Base-by-base conservation (phyloP, 2,797 vertebrate genomes). In the Austrolebias charrua region DNA sequence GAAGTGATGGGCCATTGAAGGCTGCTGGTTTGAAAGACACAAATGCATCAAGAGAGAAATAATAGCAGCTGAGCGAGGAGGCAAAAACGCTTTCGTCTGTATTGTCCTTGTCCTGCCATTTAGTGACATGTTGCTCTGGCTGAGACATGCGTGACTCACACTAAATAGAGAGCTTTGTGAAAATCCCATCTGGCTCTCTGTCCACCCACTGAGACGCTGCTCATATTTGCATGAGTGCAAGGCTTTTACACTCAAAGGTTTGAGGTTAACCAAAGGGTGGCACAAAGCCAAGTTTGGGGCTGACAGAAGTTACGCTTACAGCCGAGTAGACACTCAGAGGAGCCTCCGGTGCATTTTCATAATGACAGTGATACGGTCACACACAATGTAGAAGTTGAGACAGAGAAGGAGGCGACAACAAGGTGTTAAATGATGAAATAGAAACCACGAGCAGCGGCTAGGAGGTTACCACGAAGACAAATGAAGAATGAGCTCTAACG, bases 81-180 rank as follows among this genome's bases (percentile, higher is more conserved):
- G 57, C 75, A 69, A 59, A 80, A 67, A 65, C 56, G 48, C 60
- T 76, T 54, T 18, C 56, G 49, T 47, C 64, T 71, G 58, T 50
- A 31, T 67, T 68, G 69, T 79, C 77, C 67, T 72, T 71, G 66
- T 73, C 56, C 79, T 69, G 66, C 73, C 67, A 60, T 63, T 71
- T 54, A 42, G 60, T 57, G 68, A 75, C 59, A 50, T 64, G 55
- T 76, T 53, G 61, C 57, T 60, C 62, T 65, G 59, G 52, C 61
- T 28, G 6, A 82, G 65, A 80, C 75, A 78, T 77, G 76, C 82
- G 82, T 69, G 76, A 80, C 72, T 85, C 72, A 28, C 61, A 54
- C 74, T 80, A 74, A 81, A 85, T 69, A 63, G 59, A 82, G 47
- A 86, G 66, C 66, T 82, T 85, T 85, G 73, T 71, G 44, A 75